A percentile compares a stretch with the other conserved stretches of the same genome.
Conservation (phyloP, 2,888 invertebrate genomes). For the Ennomos fuscantarius region DNA sequence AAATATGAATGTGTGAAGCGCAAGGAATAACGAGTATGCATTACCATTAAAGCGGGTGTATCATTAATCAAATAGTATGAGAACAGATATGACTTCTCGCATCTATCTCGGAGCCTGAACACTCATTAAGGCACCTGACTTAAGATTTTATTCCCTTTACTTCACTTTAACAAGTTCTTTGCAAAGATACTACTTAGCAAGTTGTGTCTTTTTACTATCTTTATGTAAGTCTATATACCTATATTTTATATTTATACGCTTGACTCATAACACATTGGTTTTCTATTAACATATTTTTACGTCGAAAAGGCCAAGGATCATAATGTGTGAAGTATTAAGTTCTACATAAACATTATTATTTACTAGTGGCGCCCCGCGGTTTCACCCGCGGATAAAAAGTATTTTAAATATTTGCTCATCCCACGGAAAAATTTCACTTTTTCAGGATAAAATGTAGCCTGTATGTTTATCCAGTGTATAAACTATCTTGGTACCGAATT, state of each 20-base stretch:
- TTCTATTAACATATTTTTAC: background rate
- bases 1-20: slow-evolving; percentile 20
- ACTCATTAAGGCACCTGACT: slow-evolving; percentile 39
- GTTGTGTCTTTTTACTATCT: no score
- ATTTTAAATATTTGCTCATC: no score
- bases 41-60: slow-evolving; percentile 44
- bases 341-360: background rate
- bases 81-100: slow-evolving; percentile 35
- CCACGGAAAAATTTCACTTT: no score
- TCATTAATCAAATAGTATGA: slow-evolving; percentile 45
- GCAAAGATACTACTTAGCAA: slow-evolving; percentile 1
- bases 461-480: no score
- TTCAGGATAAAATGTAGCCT: no score
- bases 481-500: no score
- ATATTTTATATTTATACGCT: background rate
- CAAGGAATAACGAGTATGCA: slow-evolving; percentile 37
- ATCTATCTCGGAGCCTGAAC: slow-evolving; percentile 36
- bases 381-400: no score
- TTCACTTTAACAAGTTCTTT: slow-evolving; percentile 13
- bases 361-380: no score
- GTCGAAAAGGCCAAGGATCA: background rate
- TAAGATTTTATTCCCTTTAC: slow-evolving; percentile 14
- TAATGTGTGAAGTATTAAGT: slow-evolving; percentile 5
- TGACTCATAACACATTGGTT: background rate
- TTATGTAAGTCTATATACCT: background rate